These are phyloP conservation scores for Parotocinclus haroldoi DNA, from an alignment of 2,797 vertebrate genomes.

Conservation along the genomic window DNA sequence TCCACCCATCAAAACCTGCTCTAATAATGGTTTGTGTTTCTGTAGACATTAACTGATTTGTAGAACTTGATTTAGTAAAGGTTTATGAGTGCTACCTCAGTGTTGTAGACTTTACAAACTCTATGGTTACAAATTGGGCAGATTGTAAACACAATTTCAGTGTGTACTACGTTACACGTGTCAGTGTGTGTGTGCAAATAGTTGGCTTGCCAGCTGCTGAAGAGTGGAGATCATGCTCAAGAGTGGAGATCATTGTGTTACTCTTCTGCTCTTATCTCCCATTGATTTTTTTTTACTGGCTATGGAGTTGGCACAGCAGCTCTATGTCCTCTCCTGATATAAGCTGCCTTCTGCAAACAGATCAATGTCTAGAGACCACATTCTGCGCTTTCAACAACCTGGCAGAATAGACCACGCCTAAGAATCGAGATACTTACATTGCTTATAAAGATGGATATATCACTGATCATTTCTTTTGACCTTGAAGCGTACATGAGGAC, in stretches of 20 bases:
- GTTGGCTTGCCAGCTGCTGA: conserved; percentile 7
- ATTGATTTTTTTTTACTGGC: conserved; percentile 33
- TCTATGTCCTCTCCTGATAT: conserved; percentile 23
- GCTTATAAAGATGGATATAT: too few species aligned
- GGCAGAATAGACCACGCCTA: conserved; percentile 21
- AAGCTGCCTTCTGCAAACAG: conserved; percentile 48
- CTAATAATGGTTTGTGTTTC: too few species aligned
- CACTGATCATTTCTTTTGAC: too few species aligned
- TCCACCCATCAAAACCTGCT: too few species aligned
- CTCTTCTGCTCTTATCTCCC: conserved; percentile 19
- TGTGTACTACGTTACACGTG: too few species aligned
- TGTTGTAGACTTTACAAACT: too few species aligned
- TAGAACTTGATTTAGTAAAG: too few species aligned
- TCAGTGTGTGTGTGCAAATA: neutral
- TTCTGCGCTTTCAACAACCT: conserved; percentile 39
- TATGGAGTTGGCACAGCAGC: conserved; percentile 20
- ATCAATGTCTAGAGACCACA: conserved; percentile 52
- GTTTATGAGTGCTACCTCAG: too few species aligned
- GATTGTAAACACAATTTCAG: neutral
- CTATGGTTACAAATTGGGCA: conserved; percentile 5
- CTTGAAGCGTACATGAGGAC: too few species aligned
- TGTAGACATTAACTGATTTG: too few species aligned
- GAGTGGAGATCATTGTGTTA: conserved; percentile 15
- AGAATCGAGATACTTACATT: conserved; percentile 28
- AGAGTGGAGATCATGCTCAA: conserved; percentile 11